phyloP scores from a whole-genome alignment of 2,797 vertebrate species.

The Orientallactaga sibirica region DNA sequence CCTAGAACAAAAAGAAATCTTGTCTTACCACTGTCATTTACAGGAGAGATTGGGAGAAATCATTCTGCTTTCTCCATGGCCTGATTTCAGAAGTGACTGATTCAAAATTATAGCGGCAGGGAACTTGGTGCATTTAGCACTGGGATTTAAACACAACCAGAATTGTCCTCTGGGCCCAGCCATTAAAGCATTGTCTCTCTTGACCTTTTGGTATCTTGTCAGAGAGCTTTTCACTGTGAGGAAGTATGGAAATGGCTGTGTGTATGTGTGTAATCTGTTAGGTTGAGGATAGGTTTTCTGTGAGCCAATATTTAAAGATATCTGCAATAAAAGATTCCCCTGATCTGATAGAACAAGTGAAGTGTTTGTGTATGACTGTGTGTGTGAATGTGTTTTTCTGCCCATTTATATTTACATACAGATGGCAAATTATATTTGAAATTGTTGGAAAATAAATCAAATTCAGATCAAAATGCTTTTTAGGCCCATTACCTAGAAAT shows the following conservation, averaged over 20 bases:
- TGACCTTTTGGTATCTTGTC: slow-evolving; percentile 80
- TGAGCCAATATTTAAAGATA: slow-evolving; percentile 80
- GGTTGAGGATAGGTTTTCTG: slow-evolving; percentile 83
- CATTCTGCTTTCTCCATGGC: slow-evolving; percentile 76
- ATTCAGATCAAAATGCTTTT: slow-evolving; percentile 82
- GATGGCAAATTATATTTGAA: slow-evolving; percentile 79
- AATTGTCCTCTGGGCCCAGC: slow-evolving; percentile 83
- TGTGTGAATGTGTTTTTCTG: slow-evolving; percentile 67
- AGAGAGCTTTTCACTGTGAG: slow-evolving; percentile 84
- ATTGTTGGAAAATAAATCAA: slow-evolving; percentile 80
- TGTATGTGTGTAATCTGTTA: slow-evolving; percentile 81
- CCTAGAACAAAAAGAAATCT: slow-evolving; percentile 82
- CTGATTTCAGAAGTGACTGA: slow-evolving; percentile 79
- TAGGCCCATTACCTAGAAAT: slow-evolving; percentile 79
- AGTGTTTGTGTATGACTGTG: slow-evolving; percentile 75
- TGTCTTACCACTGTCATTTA: slow-evolving; percentile 81
- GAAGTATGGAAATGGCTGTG: slow-evolving; percentile 80
- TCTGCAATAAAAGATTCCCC: slow-evolving; percentile 82
- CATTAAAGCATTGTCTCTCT: slow-evolving; percentile 82
- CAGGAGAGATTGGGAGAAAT: slow-evolving; percentile 72
- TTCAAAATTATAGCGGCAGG: slow-evolving; percentile 83
- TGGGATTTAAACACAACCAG: slow-evolving; percentile 81
- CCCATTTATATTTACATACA: slow-evolving; percentile 79
- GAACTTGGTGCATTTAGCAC: slow-evolving; percentile 79
- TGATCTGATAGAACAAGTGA: slow-evolving; percentile 80